Evolutionary conservation across 2,113 vertebrate species (phyloP), one percentile per base, ranked within the genome.

Genomic region (Lynx canadensis): DNA sequence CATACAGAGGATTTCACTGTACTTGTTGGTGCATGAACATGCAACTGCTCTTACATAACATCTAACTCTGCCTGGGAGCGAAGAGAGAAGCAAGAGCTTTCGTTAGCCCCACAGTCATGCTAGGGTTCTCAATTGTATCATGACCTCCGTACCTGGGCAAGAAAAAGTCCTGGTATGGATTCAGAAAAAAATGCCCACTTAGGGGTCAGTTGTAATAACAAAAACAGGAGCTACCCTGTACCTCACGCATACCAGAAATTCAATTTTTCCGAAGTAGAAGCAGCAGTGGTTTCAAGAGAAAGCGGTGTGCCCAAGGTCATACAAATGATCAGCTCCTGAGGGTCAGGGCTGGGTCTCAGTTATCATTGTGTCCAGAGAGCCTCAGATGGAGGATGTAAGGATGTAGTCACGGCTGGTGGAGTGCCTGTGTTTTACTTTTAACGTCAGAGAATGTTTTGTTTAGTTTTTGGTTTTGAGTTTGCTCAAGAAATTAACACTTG

Each of bases 1-100:
- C 93, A 88, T 14, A 71, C 27, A 89, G 41, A 96, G 14, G 69
- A 96, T 66, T 93, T 84, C 33, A 60, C 31, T 52, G 41, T 84
- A 78, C 71, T 88, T 87, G 96, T 52, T 76, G 69, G 91, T 82
- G 90, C 84, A 50, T 33, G 83, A 91, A 97, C 82, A 93, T 65
- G 71, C 45, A 91, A 80, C 36, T 69, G 31, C 60, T 96, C 80
- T 97, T 97, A 97, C 8, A 21, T 93, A 98, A 96, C 68, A 60
- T 60, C 38, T 41, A 81, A 94, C 52, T 41, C 31, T 86, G 83
- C 69, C 89, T 57, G 13, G 66, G 60, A 89, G 71, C 27, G 50
- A 82, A 57, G 45, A 60, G 38, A 65, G 83, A 71, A 92, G 27
- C 31, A 82, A 87, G 78, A 57, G 79, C 48, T 83, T 90, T 92